Evolutionary conservation across 1,140 invertebrate genomes (phyloP).

Genomic region (Conus betulinus): DNA sequence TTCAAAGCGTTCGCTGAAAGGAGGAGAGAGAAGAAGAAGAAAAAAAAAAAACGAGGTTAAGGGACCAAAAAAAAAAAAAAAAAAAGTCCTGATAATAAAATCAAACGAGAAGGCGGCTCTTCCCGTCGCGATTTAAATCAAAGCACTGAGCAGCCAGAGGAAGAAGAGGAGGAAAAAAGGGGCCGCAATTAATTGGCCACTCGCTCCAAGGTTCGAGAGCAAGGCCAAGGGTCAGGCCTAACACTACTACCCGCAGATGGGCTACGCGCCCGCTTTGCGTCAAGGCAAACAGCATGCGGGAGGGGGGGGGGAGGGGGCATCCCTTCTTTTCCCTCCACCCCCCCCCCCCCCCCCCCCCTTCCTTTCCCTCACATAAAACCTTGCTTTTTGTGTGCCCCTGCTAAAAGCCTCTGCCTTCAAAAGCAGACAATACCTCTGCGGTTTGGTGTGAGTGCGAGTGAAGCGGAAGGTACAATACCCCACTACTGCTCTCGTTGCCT

Average conservation of each 20-base stretch:
- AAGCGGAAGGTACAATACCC: no score
- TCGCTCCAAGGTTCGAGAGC: neutral
- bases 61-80: no score
- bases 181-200: neutral
- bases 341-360: neutral
- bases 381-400: neutral
- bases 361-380: neutral
- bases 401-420: neutral
- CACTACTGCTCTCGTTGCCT: neutral
- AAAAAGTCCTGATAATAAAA: neutral
- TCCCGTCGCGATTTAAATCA: neutral
- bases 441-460: neutral
- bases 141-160: neutral
- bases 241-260: neutral
- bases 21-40: no score
- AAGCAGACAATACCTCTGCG: slow-evolving; percentile 1
- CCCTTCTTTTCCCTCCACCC: neutral
- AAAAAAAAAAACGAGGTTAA: no score
- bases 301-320: neutral
- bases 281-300: neutral
- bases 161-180: neutral
- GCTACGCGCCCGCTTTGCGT: neutral
- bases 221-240: neutral
- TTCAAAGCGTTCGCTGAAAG: no score
- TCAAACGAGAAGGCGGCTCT: neutral